Evolutionary conservation across 2,888 invertebrate genomes (phyloP).

Genomic region (Iselma pallidipennis): DNA sequence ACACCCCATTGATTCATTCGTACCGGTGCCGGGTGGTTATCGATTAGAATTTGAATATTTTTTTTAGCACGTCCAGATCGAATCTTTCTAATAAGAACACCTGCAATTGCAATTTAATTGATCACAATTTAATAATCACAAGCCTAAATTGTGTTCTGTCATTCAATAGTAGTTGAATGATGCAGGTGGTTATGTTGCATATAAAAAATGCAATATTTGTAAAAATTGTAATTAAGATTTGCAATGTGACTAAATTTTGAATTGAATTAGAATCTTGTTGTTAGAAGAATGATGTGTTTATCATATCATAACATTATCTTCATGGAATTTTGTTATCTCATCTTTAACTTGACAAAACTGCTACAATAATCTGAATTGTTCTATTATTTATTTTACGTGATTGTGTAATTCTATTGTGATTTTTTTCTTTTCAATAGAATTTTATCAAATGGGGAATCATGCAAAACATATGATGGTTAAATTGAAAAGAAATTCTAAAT

Average conservation of each 20-base stretch:
- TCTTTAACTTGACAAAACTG: background rate
- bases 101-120: no score
- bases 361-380: background rate
- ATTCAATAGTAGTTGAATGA: no score
- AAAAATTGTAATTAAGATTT: background rate
- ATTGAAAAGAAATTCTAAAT: no score
- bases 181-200: no score
- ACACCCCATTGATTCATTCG: background rate
- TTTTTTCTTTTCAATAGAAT: no score
- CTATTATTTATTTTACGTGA: background rate
- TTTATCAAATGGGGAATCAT: no score
- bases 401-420: no score
- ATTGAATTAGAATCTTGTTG: background rate
- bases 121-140: no score
- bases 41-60: background rate
- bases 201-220: no score
- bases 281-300: background rate
- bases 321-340: background rate
- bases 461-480: no score
- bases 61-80: background rate
- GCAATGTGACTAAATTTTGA: background rate
- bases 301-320: background rate
- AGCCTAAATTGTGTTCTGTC: no score
- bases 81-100: no score
- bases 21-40: background rate